Evolutionary conservation across 2,797 vertebrate genomes (phyloP), one percentile per base, ranked within the genome.

Genomic region (Sebastes kiyomatsui): DNA sequence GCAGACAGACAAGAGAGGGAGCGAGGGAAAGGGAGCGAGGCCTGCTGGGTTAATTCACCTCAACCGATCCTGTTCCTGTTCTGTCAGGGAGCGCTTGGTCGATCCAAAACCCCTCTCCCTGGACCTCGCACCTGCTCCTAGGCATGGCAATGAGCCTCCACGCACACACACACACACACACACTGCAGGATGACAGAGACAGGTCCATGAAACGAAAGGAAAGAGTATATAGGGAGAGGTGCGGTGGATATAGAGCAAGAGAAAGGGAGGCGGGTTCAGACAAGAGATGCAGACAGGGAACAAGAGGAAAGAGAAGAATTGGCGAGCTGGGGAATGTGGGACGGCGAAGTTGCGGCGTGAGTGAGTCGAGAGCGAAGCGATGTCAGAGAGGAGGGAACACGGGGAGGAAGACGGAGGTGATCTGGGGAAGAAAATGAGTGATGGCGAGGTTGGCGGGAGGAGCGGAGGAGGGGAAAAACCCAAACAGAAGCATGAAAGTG

Each of bases 21-120:
- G 22, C 14, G 64, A 71, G 55, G 25, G 72, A 42, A 62, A 33
- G 49, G n/a, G 78, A 83, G 35, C 58, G 54, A 84, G 79, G 88
- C 88, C 83, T 91, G 90, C 87, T 90, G 85, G 90, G 90, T 94
- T 95, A 94, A 95, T 95, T 96, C 94, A 90, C 88, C 89, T 94
- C 94, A 94, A 93, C 92, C 86, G 84, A 89, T 91, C 90, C 92
- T 90, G 90, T 90, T 93, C 91, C 90, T 90, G 88, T 93, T 91
- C 92, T 93, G 93, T 91, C 88, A 88, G 87, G 64, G 88, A 90
- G 90, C 60, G 82, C 82, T 91, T 81, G 67, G 82, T 89, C 87
- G 77, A 87, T 91, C 92, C 87, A 89, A 93, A 85, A 85, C 68
- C 75, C 71, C 83, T 88, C 86, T 91, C 91, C 62, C 85, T 59